Evolutionary conservation across 2,113 vertebrate species (phyloP).

Genomic region (Nerophis ophidion): DNA sequence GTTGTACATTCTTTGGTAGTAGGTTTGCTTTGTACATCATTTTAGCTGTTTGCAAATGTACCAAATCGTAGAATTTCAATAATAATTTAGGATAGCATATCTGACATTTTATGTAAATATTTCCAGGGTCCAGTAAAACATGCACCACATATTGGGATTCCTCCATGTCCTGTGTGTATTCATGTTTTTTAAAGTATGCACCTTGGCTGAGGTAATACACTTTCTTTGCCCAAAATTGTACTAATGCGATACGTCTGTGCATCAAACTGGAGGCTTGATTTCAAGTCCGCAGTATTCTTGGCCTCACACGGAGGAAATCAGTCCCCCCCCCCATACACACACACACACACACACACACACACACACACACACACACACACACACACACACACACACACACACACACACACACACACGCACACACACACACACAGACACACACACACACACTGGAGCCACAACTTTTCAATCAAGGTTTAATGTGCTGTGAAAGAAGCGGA

Average conservation of each 20-base stretch:
- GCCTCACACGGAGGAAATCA: slow-evolving; percentile 3
- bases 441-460: slow-evolving; percentile 9
- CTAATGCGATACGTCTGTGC: not conserved
- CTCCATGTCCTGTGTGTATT: not conserved
- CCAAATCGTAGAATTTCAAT: too few species aligned
- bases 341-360: too few species aligned
- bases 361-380: too few species aligned
- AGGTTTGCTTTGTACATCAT: too few species aligned
- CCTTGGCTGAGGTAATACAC: not conserved
- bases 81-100: too few species aligned
- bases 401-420: too few species aligned
- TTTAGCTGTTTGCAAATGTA: too few species aligned
- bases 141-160: not conserved
- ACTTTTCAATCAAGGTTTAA: slow-evolving; percentile 37
- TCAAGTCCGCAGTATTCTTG: not conserved
- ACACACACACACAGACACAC: too few species aligned
- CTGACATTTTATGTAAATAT: too few species aligned
- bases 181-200: not conserved
- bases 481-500: slow-evolving; percentile 30
- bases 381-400: too few species aligned
- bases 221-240: not conserved
- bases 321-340: slow-evolving; percentile 1
- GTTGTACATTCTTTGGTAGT: too few species aligned
- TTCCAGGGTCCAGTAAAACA: too few species aligned
- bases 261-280: not conserved